These are phyloP conservation scores for Zosterops lateralis DNA, from an alignment of 2,113 vertebrate genomes.

Conservation along the genomic window DNA sequence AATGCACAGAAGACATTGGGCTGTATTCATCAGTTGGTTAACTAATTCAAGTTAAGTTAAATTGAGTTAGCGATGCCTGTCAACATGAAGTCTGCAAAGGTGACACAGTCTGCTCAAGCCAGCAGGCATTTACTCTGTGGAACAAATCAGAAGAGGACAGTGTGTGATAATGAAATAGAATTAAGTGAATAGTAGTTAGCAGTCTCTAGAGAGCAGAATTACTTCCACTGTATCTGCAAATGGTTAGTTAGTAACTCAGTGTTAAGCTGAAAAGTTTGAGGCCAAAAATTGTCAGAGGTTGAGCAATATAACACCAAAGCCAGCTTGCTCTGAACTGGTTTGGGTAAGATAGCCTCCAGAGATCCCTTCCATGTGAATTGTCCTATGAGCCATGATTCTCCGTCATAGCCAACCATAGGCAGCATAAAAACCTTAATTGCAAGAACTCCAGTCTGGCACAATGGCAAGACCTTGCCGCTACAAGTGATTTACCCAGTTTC, in stretches of 20 bases:
- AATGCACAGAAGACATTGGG: not conserved
- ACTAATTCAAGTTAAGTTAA: not conserved
- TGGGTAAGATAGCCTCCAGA: not conserved
- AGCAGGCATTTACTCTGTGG: not conserved
- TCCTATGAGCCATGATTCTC: not conserved
- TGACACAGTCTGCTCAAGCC: not conserved
- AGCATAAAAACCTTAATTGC: not conserved
- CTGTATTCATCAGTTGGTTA: not conserved
- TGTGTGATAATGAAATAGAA: not conserved
- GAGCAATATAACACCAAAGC: not conserved
- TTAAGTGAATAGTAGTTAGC: not conserved
- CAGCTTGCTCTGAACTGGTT: not conserved
- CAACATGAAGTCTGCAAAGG: not conserved
- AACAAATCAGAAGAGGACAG: not conserved
- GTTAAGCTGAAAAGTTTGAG: not conserved
- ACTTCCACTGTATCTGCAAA: not conserved
- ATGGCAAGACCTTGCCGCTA: not conserved
- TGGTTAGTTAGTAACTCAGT: not conserved
- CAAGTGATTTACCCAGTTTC: slow-evolving; percentile 86
- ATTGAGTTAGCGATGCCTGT: not conserved
- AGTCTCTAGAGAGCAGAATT: not conserved
- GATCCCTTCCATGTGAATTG: not conserved
- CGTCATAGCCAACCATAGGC: not conserved
- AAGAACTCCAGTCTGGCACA: not conserved
- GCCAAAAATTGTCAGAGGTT: not conserved